These are phyloP conservation scores for Miltochrista miniata DNA, from an alignment of 2,888 invertebrate genomes.

Conservation along the genomic window DNA sequence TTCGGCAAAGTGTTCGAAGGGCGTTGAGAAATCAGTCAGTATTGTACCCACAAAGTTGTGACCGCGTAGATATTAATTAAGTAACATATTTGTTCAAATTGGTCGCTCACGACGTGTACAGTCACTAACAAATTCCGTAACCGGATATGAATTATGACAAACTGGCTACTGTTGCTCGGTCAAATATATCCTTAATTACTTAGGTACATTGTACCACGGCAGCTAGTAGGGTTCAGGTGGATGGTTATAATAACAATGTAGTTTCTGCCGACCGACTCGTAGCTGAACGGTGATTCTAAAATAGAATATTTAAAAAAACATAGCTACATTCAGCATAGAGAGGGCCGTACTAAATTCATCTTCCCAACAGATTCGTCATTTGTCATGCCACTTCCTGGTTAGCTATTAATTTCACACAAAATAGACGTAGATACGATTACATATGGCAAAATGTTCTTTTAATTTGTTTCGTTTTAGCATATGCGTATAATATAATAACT, in stretches of 20 bases:
- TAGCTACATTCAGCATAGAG: background rate
- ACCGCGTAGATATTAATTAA: constrained; percentile 13
- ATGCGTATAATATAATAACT: too few relatives aligned
- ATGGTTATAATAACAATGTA: background rate
- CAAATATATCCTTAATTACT: constrained; percentile 10
- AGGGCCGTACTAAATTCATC: background rate
- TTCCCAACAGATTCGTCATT: background rate
- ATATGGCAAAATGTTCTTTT: too few relatives aligned
- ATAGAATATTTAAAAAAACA: background rate
- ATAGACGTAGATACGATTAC: background rate
- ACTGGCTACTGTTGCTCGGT: constrained; percentile 12
- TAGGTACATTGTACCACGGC: background rate
- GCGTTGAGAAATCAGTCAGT: background rate
- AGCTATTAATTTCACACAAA: background rate
- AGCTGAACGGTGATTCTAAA: background rate
- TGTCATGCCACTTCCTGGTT: background rate
- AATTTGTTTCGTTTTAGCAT: too few relatives aligned
- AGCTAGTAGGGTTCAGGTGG: too few relatives aligned
- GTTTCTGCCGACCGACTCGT: background rate
- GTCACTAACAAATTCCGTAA: constrained; percentile 43
- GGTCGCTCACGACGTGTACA: constrained; percentile 46
- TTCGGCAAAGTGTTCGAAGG: background rate
- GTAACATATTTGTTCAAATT: constrained; percentile 47
- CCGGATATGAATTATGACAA: constrained; percentile 39
- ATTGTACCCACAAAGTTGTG: background rate